A percentile compares a stretch with the other conserved stretches of the same genome.
These are phyloP conservation scores for Cistogaster globosa DNA, from an alignment of 2,888 invertebrate genomes.

Conservation along the genomic window DNA sequence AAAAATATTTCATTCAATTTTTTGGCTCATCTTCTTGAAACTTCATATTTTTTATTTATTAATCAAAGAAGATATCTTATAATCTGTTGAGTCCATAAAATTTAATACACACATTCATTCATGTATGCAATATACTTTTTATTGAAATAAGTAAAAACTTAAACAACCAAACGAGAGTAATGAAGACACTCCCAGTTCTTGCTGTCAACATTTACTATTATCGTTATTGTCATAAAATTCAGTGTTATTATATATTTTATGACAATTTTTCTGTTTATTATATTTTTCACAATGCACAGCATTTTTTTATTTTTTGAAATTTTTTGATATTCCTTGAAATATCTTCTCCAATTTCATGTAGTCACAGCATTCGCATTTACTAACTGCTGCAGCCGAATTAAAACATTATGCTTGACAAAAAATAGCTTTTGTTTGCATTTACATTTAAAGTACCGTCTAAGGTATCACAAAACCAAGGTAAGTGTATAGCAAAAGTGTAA, in stretches of 20 bases:
- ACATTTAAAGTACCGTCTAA: conserved; percentile 4
- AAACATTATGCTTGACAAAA: conserved; percentile 48
- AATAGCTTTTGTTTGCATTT: conserved; percentile 28
- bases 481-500: conserved; percentile 29
- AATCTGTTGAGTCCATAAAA: too few relatives aligned
- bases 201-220: conserved; percentile 62
- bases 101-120: too few relatives aligned
- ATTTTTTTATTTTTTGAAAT: conserved; percentile 5
- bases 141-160: too few relatives aligned
- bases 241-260: conserved; percentile 49
- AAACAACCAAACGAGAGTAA: not conserved
- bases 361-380: conserved; percentile 1
- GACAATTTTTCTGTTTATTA: conserved; percentile 13
- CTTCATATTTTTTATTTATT: too few relatives aligned
- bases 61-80: too few relatives aligned
- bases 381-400: conserved; percentile 27
- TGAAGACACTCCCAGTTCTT: conserved; percentile 60
- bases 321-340: conserved; percentile 59
- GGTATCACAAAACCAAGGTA: conserved; percentile 59
- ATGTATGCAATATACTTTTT: not conserved
- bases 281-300: not conserved
- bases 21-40: too few relatives aligned
- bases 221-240: conserved; percentile 52
- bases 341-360: conserved; percentile 64
- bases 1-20: too few relatives aligned